Evolutionary conservation across 2,113 vertebrate species (phyloP).

Genomic region (Nothobranchius furzeri): DNA sequence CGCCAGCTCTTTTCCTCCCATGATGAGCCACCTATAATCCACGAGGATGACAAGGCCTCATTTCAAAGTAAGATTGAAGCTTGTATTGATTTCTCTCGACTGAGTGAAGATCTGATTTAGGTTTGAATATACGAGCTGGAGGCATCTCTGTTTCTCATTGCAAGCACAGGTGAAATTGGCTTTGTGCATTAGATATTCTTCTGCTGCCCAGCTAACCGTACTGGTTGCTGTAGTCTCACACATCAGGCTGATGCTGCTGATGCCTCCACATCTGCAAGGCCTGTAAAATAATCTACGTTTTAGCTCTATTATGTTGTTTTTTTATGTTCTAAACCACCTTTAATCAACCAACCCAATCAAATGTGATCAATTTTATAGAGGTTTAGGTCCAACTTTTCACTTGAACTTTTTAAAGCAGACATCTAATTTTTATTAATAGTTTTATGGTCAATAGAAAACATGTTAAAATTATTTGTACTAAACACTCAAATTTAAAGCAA

Average conservation of each 20-base stretch:
- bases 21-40: conserved; percentile 71
- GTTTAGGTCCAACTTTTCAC: too few relatives aligned
- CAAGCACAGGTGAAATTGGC: conserved; percentile 94
- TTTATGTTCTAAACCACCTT: neutral
- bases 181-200: conserved; percentile 90
- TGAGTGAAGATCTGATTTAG: conserved; percentile 93
- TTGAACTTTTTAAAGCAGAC: too few relatives aligned
- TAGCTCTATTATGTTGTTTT: neutral
- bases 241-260: conserved; percentile 16
- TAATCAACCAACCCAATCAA: neutral
- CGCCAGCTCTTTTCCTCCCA: conserved; percentile 54
- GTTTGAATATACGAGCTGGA: conserved; percentile 72
- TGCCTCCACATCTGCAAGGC: conserved; percentile 39
- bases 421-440: too few relatives aligned
- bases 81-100: conserved; percentile 91
- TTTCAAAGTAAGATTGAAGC: conserved; percentile 94
- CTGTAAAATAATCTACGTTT: neutral
- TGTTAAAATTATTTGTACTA: too few relatives aligned
- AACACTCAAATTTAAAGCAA: too few relatives aligned
- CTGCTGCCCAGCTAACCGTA: conserved; percentile 87
- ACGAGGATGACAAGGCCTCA: conserved; percentile 81
- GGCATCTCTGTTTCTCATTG: conserved; percentile 79
- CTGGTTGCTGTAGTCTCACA: conserved; percentile 80
- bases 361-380: too few relatives aligned
- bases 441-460: too few relatives aligned